Conservation (phyloP, 2,888 invertebrate genomes). For the Bhutanitis thaidina region DNA sequence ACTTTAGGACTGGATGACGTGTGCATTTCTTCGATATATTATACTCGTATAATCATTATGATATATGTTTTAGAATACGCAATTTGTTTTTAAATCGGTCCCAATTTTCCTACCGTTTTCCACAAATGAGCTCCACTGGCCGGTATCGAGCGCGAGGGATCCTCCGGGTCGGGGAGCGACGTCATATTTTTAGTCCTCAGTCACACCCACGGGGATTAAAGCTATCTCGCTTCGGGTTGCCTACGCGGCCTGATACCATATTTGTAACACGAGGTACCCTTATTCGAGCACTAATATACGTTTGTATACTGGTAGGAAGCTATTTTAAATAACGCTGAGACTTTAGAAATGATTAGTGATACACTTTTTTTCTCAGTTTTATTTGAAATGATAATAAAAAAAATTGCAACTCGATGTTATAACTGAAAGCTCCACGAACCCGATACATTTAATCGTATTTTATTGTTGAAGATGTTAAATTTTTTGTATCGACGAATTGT, state of each 20-base stretch:
- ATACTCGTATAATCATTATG: too few relatives aligned
- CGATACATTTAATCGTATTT: too few relatives aligned
- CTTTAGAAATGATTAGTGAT: too few relatives aligned
- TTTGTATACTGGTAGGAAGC: background rate
- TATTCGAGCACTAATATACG: conserved; percentile 10
- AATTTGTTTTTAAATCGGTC: conserved; percentile 31
- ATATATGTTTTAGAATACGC: conserved; percentile 19
- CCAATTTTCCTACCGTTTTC: conserved; percentile 39
- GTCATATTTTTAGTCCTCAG: conserved; percentile 46
- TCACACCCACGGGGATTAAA: conserved; percentile 37
- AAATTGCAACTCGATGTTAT: too few relatives aligned
- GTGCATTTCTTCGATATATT: too few relatives aligned
- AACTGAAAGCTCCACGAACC: too few relatives aligned
- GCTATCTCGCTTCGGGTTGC: conserved; percentile 24
- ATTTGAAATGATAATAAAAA: too few relatives aligned
- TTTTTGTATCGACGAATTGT: too few relatives aligned
- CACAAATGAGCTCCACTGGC: conserved; percentile 36
- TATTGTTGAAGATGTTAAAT: too few relatives aligned
- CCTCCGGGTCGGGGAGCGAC: conserved; percentile 27
- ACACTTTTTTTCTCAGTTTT: too few relatives aligned
- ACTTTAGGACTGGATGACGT: too few relatives aligned
- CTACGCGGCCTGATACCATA: conserved; percentile 17
- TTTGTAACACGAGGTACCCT: conserved; percentile 21
- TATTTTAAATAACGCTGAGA: too few relatives aligned
- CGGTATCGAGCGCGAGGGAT: conserved; percentile 24